Percentiles rank a stretch among this genome's conserved stretches.
Evolutionary conservation across 2,113 vertebrate species (phyloP).

Genomic region (Eptatretus burgeri): DNA sequence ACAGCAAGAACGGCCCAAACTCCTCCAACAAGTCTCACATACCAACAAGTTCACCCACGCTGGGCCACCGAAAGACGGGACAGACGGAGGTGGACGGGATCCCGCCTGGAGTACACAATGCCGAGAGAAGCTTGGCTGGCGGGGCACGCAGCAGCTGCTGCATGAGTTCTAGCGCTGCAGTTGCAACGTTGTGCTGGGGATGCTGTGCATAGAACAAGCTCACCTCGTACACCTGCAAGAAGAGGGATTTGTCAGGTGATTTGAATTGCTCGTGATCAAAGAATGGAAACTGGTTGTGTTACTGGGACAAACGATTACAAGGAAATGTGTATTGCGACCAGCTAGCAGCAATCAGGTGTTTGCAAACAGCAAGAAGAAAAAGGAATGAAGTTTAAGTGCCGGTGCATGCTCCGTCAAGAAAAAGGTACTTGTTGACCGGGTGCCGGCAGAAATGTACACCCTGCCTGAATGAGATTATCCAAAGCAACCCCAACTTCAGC

Average conservation of each 20-base stretch:
- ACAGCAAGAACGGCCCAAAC: not conserved
- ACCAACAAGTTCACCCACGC: not conserved
- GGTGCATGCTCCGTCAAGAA: too few relatives aligned
- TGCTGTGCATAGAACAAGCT: constrained; percentile 76
- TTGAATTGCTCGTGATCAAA: too few relatives aligned
- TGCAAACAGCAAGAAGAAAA: too few relatives aligned
- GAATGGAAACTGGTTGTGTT: too few relatives aligned
- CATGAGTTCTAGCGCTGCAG: constrained; percentile 54
- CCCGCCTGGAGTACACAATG: constrained; percentile 30
- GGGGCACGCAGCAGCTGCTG: constrained; percentile 68
- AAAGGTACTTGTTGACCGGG: too few relatives aligned
- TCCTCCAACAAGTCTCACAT: not conserved
- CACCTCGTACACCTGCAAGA: constrained; percentile 51
- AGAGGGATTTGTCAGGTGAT: not conserved
- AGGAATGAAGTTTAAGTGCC: too few relatives aligned
- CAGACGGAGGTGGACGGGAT: constrained; percentile 15
- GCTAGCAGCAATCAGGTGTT: too few relatives aligned
- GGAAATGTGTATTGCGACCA: too few relatives aligned
- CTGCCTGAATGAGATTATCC: constrained; percentile 62
- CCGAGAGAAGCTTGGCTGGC: constrained; percentile 43
- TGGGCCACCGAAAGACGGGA: not conserved
- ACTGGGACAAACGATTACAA: too few relatives aligned
- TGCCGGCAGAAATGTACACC: not conserved
- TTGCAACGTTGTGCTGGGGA: constrained; percentile 81
- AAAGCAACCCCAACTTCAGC: constrained; percentile 52